Evolutionary conservation across 2,888 invertebrate genomes (phyloP), one percentile per base, ranked within the genome.

Genomic region (Gastracanthus pulcherrimus): DNA sequence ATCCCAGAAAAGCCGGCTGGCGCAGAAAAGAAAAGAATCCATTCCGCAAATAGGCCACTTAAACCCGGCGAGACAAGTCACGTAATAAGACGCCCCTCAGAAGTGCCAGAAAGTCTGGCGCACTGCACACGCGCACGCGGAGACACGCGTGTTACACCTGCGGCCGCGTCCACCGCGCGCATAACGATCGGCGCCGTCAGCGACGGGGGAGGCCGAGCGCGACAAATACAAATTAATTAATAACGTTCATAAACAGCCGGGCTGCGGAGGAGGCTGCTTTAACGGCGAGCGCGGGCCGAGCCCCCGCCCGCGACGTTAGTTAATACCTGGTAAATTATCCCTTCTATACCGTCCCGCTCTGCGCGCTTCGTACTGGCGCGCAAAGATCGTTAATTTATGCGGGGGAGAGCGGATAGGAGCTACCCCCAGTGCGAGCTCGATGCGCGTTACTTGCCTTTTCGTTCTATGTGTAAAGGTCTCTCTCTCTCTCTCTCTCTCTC

Each of bases 161-260:
- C 19, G n/a, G n/a, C n/a, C n/a, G n/a, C 62, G 23, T 48, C 62
- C 87, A 86, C 84, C 84, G 84, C 77, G 78, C 80, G 69, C n/a
- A n/a, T 88, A 87, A 88, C 86, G 87, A 87, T 86, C 84, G 84
- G 69, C 72, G 69, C 66, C 67, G 77, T n/a, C n/a, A n/a, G n/a
- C n/a, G n/a, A n/a, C 45, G 29, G 34, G 26, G n/a, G 75, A 66
- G 77, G 80, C 64, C 67, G 79, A 16, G 45, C 71, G 82, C 85
- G 88, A 88, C 87, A 88, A 89, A 87, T 89, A 87, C 86, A 87
- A 89, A 89, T 89, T 89, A 89, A 89, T 89, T 89, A 89, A 89
- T 89, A 88, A 88, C 87, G 86, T 86, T 87, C 89, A 86, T 89
- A 87, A 88, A 88, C 84, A 86, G 84, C 82, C 75, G 36, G 26